A percentile compares a stretch with the other conserved stretches of the same genome.
phyloP scores from a whole-genome alignment of 2,888 invertebrate genomes.

The Epiblema foenella region DNA sequence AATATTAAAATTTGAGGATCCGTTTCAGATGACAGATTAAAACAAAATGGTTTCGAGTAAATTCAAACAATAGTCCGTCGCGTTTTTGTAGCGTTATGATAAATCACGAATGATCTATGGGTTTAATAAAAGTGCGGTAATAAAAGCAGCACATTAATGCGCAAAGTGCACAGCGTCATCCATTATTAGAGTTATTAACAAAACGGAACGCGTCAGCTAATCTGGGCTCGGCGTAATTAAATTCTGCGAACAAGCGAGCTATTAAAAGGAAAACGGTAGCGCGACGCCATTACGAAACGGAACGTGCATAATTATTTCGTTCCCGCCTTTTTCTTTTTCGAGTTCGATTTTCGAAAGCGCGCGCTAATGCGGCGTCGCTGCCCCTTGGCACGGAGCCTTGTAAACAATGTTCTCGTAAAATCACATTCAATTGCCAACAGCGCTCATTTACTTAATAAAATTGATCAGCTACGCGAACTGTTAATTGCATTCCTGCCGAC shows the following conservation, averaged over 20 bases:
- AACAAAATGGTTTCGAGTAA: conserved; percentile 47
- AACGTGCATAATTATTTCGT: conserved; percentile 85
- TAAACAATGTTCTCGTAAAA: conserved; percentile 83
- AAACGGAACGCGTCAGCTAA: conserved; percentile 80
- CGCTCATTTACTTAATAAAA: conserved; percentile 66
- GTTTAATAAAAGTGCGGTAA: conserved; percentile 57
- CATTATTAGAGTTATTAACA: conserved; percentile 82
- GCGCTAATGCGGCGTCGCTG: conserved; percentile 79
- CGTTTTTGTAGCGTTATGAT: conserved; percentile 29
- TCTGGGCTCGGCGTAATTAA: conserved; percentile 81
- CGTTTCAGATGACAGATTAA: conserved; percentile 57
- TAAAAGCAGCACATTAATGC: conserved; percentile 59
- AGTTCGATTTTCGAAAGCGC: conserved; percentile 78
- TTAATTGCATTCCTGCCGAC: conserved; percentile 60
- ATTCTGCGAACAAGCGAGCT: conserved; percentile 83
- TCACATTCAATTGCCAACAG: conserved; percentile 75
- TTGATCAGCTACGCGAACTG: conserved; percentile 65
- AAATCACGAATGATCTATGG: conserved; percentile 48
- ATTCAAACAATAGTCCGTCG: conserved; percentile 25
- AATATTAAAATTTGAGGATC: conserved; percentile 68
- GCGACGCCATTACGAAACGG: conserved; percentile 82
- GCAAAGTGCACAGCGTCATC: conserved; percentile 72
- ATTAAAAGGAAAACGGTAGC: conserved; percentile 83
- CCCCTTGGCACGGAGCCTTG: conserved; percentile 76
- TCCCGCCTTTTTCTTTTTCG: conserved; percentile 77